These are phyloP conservation scores for Seira musarum DNA, from an alignment of 2,888 invertebrate species.

Conservation along the genomic window DNA sequence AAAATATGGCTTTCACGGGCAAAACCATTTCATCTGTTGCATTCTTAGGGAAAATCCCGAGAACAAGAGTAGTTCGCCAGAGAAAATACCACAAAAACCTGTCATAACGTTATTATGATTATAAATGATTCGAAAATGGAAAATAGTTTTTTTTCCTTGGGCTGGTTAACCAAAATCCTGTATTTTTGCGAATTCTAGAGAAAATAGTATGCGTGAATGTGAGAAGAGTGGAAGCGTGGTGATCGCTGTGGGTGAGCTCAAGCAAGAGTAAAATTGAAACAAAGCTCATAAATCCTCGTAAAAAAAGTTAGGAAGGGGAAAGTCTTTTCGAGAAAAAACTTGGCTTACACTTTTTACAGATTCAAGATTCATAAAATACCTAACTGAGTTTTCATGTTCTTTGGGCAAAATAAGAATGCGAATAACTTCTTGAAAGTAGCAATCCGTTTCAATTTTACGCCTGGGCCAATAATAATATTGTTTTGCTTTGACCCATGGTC, in stretches of 20 bases:
- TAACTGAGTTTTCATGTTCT: too few relatives aligned
- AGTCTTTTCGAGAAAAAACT: slow-evolving; percentile 22
- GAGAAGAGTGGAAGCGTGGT: too few relatives aligned
- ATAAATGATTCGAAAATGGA: background rate
- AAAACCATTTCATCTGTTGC: slow-evolving; percentile 1
- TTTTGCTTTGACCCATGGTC: slow-evolving; percentile 12
- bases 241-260: background rate
- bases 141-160: too few relatives aligned
- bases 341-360: background rate
- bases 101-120: slow-evolving; percentile 7
- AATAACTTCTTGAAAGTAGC: slow-evolving; percentile 6
- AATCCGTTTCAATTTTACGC: slow-evolving; percentile 52
- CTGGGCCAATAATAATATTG: background rate
- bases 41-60: background rate
- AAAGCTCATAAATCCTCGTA: slow-evolving; percentile 53
- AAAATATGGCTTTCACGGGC: background rate
- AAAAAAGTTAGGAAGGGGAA: slow-evolving; percentile 26
- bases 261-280: slow-evolving; percentile 25
- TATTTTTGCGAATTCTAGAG: too few relatives aligned
- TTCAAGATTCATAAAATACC: too few relatives aligned
- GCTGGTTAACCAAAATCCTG: too few relatives aligned
- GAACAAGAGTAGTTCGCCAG: background rate
- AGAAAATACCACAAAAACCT: slow-evolving; percentile 8
- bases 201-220: too few relatives aligned
- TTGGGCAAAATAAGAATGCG: too few relatives aligned